Evolutionary conservation across 2,113 vertebrate genomes (phyloP).

Genomic region (Psettodes erumei): DNA sequence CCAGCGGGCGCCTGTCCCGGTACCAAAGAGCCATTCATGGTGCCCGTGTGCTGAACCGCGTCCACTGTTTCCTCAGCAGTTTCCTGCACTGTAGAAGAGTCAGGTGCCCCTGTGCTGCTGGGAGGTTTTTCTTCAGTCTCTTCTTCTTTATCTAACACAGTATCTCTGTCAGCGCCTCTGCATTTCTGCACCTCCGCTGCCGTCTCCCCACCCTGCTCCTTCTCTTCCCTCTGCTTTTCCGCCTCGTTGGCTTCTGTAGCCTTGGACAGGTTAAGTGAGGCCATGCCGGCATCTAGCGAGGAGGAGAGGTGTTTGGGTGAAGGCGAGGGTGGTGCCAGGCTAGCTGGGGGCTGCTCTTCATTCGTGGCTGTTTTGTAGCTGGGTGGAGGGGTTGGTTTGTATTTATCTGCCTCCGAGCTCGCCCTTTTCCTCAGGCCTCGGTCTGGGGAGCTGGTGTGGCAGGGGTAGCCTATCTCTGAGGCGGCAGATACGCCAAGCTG

Average conservation of each 20-base stretch:
- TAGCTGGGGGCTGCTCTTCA: conserved; percentile 58
- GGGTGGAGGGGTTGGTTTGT: conserved; percentile 84
- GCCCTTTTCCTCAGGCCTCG: conserved; percentile 88
- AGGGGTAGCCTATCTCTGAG: conserved; percentile 81
- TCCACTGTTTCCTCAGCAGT: conserved; percentile 36
- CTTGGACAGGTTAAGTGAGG: conserved; percentile 73
- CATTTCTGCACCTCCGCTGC: conserved; percentile 36
- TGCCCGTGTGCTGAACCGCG: conserved; percentile 54
- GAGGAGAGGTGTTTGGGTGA: conserved; percentile 80
- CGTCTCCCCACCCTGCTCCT: conserved; percentile 2
- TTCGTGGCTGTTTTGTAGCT: conserved; percentile 82
- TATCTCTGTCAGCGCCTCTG: conserved; percentile 49
- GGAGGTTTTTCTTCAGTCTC: conserved; percentile 32
- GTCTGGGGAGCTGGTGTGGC: conserved; percentile 87
- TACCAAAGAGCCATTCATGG: conserved; percentile 82
- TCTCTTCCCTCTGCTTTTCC: conserved; percentile 38
- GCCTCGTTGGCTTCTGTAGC: conserved; percentile 51
- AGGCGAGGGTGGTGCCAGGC: conserved; percentile 54
- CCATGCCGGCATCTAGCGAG: conserved; percentile 85
- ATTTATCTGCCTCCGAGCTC: conserved; percentile 88
- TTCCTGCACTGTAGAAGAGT: conserved; percentile 37
- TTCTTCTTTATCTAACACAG: conserved; percentile 22
- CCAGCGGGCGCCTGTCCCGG: conserved; percentile 51
- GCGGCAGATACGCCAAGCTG: conserved; percentile 84
- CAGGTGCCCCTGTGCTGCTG: conserved; percentile 14